Base-by-base conservation (phyloP, 2,113 vertebrate species). In the Colaptes auratus region DNA sequence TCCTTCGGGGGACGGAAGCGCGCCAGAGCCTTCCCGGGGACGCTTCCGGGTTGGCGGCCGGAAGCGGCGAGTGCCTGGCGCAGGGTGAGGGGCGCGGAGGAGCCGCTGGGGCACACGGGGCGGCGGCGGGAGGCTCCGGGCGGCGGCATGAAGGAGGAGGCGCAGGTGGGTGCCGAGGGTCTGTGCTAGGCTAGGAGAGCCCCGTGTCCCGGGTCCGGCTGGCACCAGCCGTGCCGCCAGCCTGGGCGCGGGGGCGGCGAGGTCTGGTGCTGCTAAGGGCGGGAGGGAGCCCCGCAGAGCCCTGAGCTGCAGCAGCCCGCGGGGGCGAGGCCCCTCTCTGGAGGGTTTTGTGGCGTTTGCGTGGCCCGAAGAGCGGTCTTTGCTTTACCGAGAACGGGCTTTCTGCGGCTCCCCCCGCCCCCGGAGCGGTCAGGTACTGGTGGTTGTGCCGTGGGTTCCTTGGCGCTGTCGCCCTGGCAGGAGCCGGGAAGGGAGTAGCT, bases 121-220 rank as follows among this genome's bases (percentile, higher is more conserved):
- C 75, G 66, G 77, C 73, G 67, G 66, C 31, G 58, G 84, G 55
- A 77, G 56, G 74, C 67, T 94, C 93, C 88, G 71, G 71, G 60
- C 56, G 82, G 80, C 74, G 95, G 90, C 44, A 97, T 98, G 97
- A 96, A 96, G 96, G 94, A 90, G 92, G 96, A 70, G 94, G 89
- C 73, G 88, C 96, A 97, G 97, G 97, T 97, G 90, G 94, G 97
- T 83, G 84, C 64, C 28, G 71, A 19, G 13, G 39, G 23, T 50
- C 59, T 56, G 28, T 56, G 9, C 55, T 33, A 25, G 39, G 61
- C 58, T 9, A 59, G 58, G 36, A 36, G 24, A 64, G 16, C 15
- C 23, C 27, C 31, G 21, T 4, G 50, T 14, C 21, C 23, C 3
- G 18, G n/a, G 20, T 15, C 28, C 39, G 46, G 24, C 39, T 10